Evolutionary conservation across 2,797 vertebrate genomes (phyloP), one percentile per base, ranked within the genome.

Genomic region (Poecile montanus): DNA sequence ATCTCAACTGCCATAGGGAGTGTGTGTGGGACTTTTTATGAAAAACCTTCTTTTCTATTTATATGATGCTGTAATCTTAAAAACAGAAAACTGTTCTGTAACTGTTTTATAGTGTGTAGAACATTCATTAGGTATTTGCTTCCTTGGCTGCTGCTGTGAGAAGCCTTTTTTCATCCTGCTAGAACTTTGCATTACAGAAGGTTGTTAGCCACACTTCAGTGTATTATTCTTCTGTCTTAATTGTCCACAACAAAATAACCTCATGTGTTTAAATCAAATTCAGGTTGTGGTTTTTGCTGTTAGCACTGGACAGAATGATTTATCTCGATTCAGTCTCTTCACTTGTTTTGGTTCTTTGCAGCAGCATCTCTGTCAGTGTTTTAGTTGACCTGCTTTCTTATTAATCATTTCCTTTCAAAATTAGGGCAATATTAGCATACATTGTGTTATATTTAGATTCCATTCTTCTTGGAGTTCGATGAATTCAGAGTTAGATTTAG

Each of bases 351-450:
- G 18, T 63, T 73, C 45, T 67, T 68, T 77, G 42, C 76, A 68
- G 5, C 54, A 88, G 34, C 57, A n/a, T 77, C 58, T 91, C 57
- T 53, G 60, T 57, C 68, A 75, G 44, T 57, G 36, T 47, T 81
- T 13, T 62, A 57, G 34, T 27, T 88, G 92, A 88, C 88, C 88
- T 85, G 82, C 76, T 95, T 96, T 73, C 75, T 82, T 91, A 48
- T 56, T 94, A 95, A 89, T 77, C 0, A 0, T 73, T 80, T 90
- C n/a, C 45, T 42, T 63, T 67, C 47, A 45, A 47, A 96, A 91
- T 93, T 57, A 90, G 94, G 92, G 53, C 92, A 90, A 25, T 88
- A 86, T 91, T 95, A 91, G 73, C 79, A 86, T 95, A 78, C 10
- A 10, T 51, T 53, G 42, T 73, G 50, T 63, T 93, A 84, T 71